Conservation (phyloP, 1,140 invertebrate genomes). For the Macrobrachium nipponense region DNA sequence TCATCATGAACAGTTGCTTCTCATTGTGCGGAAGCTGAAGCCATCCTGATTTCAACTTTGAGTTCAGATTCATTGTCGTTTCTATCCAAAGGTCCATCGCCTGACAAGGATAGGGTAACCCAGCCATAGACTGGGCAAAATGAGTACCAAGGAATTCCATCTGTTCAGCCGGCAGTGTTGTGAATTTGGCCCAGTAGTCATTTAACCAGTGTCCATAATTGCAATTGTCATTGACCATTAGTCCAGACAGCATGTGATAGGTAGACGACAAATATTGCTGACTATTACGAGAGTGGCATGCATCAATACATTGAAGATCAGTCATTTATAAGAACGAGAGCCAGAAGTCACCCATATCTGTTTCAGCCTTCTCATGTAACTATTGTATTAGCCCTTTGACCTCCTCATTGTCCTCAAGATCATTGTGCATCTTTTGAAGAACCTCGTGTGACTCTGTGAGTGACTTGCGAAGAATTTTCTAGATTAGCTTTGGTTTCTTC, state of each 20-base stretch:
- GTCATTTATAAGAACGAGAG: constrained; percentile 9
- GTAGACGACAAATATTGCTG: too few relatives aligned
- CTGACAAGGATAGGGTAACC: constrained; percentile 4
- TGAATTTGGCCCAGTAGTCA: too few relatives aligned
- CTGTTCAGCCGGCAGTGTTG: background rate
- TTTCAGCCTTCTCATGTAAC: constrained; percentile 9
- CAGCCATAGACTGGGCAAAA: background rate
- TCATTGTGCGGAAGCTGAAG: too few relatives aligned
- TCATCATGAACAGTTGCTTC: background rate
- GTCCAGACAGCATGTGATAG: too few relatives aligned
- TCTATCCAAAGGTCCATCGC: constrained; percentile 11
- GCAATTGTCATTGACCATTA: too few relatives aligned
- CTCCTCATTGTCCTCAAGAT: background rate
- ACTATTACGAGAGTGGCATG: too few relatives aligned
- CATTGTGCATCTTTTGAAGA: background rate
- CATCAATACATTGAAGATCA: too few relatives aligned
- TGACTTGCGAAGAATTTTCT: constrained; percentile 15
- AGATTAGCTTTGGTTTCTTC: background rate
- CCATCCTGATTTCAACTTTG: too few relatives aligned
- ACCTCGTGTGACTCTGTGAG: background rate
- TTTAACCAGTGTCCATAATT: too few relatives aligned
- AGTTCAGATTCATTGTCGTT: background rate
- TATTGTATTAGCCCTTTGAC: background rate
- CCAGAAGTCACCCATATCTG: constrained; percentile 26
- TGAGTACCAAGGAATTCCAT: background rate